A percentile compares a stretch with the other conserved stretches of the same genome.
Evolutionary conservation across 2,888 invertebrate species (phyloP).

Genomic region (Caenorhabditis sinica): DNA sequence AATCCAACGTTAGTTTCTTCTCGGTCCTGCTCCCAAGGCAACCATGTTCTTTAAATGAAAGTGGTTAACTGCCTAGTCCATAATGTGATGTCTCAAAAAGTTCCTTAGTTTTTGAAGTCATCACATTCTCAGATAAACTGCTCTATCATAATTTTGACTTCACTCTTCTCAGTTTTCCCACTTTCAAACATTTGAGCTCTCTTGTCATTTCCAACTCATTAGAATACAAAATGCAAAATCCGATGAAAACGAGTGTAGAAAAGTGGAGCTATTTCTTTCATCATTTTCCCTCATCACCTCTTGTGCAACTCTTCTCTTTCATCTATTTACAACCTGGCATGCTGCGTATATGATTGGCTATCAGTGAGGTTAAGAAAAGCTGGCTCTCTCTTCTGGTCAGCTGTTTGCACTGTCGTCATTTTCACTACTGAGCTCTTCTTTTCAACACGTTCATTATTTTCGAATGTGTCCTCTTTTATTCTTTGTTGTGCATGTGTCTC

Average conservation of each 20-base stretch:
- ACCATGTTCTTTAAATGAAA: no score
- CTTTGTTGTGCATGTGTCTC: background rate
- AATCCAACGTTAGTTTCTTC: no score
- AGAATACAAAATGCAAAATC: slow-evolving; percentile 27
- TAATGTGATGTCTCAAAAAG: no score
- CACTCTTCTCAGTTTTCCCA: no score
- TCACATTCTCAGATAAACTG: no score
- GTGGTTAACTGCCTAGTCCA: no score
- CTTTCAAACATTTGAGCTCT: no score
- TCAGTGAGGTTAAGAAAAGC: slow-evolving; percentile 63
- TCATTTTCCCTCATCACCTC: slow-evolving; percentile 1
- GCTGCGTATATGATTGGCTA: slow-evolving; percentile 62
- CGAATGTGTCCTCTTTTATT: background rate
- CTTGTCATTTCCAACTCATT: background rate
- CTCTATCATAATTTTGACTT: no score
- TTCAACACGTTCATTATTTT: slow-evolving; percentile 34
- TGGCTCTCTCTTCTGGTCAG: slow-evolving; percentile 59
- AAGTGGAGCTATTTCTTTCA: slow-evolving; percentile 23
- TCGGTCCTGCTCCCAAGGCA: no score
- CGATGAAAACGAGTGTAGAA: background rate
- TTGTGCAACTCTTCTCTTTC: slow-evolving; percentile 28
- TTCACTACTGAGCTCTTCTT: background rate
- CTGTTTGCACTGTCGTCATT: slow-evolving; percentile 66
- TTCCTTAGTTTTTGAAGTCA: no score
- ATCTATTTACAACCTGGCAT: slow-evolving; percentile 44